phyloP scores from a whole-genome alignment of 2,888 invertebrate genomes.

The Rhamphomyia laevipes region DNA sequence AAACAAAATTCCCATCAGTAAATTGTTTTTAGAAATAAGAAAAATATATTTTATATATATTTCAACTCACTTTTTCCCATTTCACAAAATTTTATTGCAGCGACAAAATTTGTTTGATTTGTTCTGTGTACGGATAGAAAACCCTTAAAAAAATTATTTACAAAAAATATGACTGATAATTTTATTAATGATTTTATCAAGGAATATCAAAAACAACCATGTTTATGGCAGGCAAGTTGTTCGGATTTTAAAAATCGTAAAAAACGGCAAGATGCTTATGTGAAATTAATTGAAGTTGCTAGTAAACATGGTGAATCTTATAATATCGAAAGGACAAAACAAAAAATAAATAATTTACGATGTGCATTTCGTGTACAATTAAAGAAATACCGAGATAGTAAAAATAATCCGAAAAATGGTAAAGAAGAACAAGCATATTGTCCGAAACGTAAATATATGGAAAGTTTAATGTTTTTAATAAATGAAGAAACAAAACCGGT shows the following conservation, averaged over 20 bases:
- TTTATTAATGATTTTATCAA: not conserved
- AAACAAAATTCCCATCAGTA: too few relatives aligned
- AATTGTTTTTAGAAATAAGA: too few relatives aligned
- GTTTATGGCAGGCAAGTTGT: constrained; percentile 33
- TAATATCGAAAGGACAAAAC: constrained; percentile 35
- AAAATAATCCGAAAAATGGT: constrained; percentile 27
- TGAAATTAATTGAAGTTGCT: constrained; percentile 33
- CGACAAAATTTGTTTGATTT: too few relatives aligned
- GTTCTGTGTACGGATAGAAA: too few relatives aligned
- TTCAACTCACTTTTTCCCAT: too few relatives aligned
- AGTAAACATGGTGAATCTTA: constrained; percentile 36
- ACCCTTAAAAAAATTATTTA: too few relatives aligned
- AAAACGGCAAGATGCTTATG: constrained; percentile 33
- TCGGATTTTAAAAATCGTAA: constrained; percentile 32
- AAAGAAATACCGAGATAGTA: constrained; percentile 33
- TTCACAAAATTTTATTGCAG: too few relatives aligned
- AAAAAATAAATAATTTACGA: constrained; percentile 36
- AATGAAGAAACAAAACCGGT: constrained; percentile 27
- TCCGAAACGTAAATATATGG: constrained; percentile 34
- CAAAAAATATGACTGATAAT: not conserved
- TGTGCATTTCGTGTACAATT: constrained; percentile 36
- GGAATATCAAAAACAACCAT: not conserved
- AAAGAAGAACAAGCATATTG: constrained; percentile 34
- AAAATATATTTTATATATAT: too few relatives aligned
- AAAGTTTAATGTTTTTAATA: constrained; percentile 35